Conservation (phyloP, 2,797 vertebrate species). For the Alectoris magna region DNA sequence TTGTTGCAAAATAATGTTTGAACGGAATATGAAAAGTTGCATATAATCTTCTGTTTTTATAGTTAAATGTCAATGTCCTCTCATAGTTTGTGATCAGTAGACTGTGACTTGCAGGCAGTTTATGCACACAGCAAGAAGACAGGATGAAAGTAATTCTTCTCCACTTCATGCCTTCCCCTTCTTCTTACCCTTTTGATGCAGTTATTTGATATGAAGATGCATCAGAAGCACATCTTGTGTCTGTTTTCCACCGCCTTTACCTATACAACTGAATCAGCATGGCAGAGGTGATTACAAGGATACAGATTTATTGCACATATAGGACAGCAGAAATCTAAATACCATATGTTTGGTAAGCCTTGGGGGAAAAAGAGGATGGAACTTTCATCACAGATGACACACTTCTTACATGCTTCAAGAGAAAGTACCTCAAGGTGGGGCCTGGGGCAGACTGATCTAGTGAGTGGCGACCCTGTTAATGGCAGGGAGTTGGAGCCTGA, state of each 20-base stretch:
- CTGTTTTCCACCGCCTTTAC: not conserved
- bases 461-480: too few species aligned
- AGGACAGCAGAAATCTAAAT: not conserved
- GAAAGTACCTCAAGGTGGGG: not conserved
- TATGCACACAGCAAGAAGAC: not conserved
- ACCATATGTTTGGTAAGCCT: not conserved
- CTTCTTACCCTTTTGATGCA: not conserved
- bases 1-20: not conserved
- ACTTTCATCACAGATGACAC: not conserved
- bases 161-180: not conserved
- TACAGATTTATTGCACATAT: not conserved
- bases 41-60: not conserved
- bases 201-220: not conserved
- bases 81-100: not conserved
- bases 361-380: not conserved
- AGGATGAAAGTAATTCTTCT: not conserved
- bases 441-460: too few species aligned
- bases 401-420: not conserved
- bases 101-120: not conserved
- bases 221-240: not conserved
- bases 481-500: too few species aligned
- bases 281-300: not conserved
- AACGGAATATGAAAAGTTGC: conserved; percentile 6
- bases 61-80: not conserved
- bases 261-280: not conserved